These are phyloP conservation scores for Sceloporus tristichus DNA, from an alignment of 2,113 vertebrate genomes.

Conservation along the genomic window DNA sequence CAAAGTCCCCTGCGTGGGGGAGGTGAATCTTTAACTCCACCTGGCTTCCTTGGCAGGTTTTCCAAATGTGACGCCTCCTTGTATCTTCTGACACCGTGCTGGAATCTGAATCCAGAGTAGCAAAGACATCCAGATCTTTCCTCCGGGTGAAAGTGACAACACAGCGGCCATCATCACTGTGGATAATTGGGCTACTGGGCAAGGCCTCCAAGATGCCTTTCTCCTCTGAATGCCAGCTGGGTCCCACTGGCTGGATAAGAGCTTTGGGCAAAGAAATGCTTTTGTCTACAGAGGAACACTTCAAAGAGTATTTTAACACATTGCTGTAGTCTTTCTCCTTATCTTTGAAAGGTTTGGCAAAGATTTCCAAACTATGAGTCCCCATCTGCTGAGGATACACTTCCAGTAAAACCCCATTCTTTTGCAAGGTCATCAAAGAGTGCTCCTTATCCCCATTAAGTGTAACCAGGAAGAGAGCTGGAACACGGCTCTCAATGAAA, in stretches of 20 bases:
- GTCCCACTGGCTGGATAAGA: conserved; percentile 56
- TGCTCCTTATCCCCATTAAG: conserved; percentile 36
- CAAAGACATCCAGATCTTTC: conserved; percentile 28
- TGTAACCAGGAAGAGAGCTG: conserved; percentile 36
- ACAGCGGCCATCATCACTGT: conserved; percentile 50
- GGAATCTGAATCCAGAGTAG: conserved; percentile 33
- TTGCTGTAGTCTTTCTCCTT: background rate
- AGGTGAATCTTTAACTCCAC: conserved; percentile 57
- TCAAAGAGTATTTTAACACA: conserved; percentile 42
- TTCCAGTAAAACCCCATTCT: conserved; percentile 55
- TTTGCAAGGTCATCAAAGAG: conserved; percentile 47
- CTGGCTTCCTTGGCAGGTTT: conserved; percentile 30
- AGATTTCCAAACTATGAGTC: conserved; percentile 57
- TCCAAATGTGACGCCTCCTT: conserved; percentile 41
- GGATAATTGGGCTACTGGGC: conserved; percentile 45
- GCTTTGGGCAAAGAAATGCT: conserved; percentile 37
- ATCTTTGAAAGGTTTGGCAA: conserved; percentile 26
- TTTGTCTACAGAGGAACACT: conserved; percentile 44
- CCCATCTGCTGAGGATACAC: conserved; percentile 52
- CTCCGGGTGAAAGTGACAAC: conserved; percentile 45
- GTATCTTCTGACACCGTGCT: conserved; percentile 13
- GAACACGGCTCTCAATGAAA: conserved; percentile 44
- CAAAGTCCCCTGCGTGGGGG: conserved; percentile 53
- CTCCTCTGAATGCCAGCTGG: conserved; percentile 52
- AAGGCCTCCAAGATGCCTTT: conserved; percentile 51